Percentiles rank a stretch among this genome's conserved stretches.
Conservation (phyloP, 2,113 vertebrate genomes). For the Oncorhynchus keta region DNA sequence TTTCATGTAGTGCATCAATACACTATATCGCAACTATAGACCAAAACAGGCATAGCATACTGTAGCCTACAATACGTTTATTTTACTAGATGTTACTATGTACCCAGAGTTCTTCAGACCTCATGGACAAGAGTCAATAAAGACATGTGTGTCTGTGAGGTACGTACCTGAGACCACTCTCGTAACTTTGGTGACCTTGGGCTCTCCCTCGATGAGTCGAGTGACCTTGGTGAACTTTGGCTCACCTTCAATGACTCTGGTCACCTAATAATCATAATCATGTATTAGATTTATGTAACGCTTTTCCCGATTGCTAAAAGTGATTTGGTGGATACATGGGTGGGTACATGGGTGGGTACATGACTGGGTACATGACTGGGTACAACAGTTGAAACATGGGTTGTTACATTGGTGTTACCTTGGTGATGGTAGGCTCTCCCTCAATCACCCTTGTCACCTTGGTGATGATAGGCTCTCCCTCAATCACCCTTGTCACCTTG, state of each 20-base stretch:
- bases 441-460: constrained; percentile 6
- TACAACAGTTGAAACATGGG: too few relatives aligned
- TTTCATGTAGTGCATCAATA: too few relatives aligned
- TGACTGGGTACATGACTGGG: too few relatives aligned
- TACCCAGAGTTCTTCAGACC: background rate
- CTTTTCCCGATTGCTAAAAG: too few relatives aligned
- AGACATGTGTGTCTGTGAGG: background rate
- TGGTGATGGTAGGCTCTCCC: constrained; percentile 2
- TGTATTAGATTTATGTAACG: too few relatives aligned
- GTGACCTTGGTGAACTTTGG: constrained; percentile 56
- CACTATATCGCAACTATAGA: background rate
- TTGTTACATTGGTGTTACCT: background rate
- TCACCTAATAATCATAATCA: background rate
- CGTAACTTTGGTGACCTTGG: constrained; percentile 74
- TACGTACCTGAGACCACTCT: constrained; percentile 64
- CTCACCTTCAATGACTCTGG: constrained; percentile 33
- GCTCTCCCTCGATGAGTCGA: constrained; percentile 47
- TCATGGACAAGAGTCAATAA: background rate
- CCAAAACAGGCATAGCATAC: background rate
- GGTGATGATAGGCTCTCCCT: constrained; percentile 6
- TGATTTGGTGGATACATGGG: too few relatives aligned
- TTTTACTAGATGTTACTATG: background rate
- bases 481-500: constrained; percentile 27
- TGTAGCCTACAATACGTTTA: background rate
- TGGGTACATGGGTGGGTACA: too few relatives aligned